A percentile compares a stretch with the other conserved stretches of the same genome.
phyloP scores from a whole-genome alignment of 2,797 vertebrate species.

The Valencia hispanica region DNA sequence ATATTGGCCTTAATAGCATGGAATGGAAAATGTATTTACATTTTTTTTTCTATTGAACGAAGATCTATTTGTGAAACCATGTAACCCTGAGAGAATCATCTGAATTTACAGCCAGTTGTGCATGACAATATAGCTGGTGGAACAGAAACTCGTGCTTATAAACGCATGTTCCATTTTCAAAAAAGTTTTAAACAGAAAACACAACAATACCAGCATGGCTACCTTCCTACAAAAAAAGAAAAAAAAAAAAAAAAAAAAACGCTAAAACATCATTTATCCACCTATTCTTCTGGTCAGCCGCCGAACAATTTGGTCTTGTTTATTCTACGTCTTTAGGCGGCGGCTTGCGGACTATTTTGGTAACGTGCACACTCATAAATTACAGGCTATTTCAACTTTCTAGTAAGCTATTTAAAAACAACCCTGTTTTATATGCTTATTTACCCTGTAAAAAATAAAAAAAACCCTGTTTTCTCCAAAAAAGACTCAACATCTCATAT shows the following conservation, averaged over 20 bases:
- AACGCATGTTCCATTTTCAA: constrained; percentile 2
- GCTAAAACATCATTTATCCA: constrained; percentile 26
- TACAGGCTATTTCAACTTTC: constrained; percentile 33
- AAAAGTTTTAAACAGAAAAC: background rate
- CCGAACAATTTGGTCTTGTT: constrained; percentile 29
- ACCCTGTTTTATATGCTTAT: constrained; percentile 63
- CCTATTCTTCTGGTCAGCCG: constrained; percentile 12
- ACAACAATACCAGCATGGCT: constrained; percentile 47
- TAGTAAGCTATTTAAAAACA: constrained; percentile 37
- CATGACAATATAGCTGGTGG: constrained; percentile 31
- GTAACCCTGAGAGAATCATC: constrained; percentile 69
- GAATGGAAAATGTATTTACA: constrained; percentile 38
- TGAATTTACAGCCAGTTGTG: constrained; percentile 44
- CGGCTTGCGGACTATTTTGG: constrained; percentile 57
- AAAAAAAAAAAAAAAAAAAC: too few relatives aligned
- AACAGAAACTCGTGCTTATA: constrained; percentile 13
- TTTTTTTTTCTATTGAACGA: constrained; percentile 1
- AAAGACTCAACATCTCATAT: constrained; percentile 20
- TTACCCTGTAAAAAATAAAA: constrained; percentile 73
- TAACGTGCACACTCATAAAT: constrained; percentile 67
- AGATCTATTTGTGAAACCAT: constrained; percentile 34
- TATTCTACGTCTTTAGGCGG: constrained; percentile 34
- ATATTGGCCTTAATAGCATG: constrained; percentile 64
- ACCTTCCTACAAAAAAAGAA: constrained; percentile 46
- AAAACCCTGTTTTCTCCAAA: constrained; percentile 74